phyloP scores from a whole-genome alignment of 2,797 vertebrate species.

The Lepidocolaptes lacrymiger region DNA sequence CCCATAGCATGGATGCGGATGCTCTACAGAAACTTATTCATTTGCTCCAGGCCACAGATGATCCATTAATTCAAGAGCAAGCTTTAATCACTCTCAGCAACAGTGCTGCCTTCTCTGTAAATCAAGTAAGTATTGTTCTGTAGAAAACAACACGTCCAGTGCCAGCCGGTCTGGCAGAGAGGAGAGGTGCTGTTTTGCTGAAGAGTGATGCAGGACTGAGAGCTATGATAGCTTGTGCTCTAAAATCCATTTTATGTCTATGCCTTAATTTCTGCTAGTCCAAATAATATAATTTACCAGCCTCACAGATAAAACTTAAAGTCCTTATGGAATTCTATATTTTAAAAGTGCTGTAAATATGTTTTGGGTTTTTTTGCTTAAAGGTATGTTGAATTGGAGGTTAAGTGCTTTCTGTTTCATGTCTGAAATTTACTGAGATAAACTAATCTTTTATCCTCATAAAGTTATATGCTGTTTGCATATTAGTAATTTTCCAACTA shows the following conservation, averaged over 20 bases:
- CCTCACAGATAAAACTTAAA: not conserved
- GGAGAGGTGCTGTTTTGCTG: not conserved
- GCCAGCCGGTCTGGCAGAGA: not conserved
- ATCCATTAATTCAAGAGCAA: constrained; percentile 80
- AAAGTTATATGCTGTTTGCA: not conserved
- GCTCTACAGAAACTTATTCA: constrained; percentile 87
- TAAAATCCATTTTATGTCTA: not conserved
- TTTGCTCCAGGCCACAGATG: constrained; percentile 81
- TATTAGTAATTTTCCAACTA: not conserved
- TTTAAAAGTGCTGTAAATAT: not conserved
- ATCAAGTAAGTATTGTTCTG: constrained; percentile 85
- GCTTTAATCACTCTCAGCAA: constrained; percentile 90
- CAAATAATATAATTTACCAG: not conserved
- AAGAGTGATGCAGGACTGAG: not conserved
- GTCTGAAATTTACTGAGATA: not conserved
- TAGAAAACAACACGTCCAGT: not conserved
- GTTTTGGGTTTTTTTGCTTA: not conserved
- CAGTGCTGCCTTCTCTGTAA: constrained; percentile 90
- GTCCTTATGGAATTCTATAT: not conserved
- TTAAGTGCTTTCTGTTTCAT: not conserved
- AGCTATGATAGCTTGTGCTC: not conserved
- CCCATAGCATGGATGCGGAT: constrained; percentile 78
- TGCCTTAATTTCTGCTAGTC: not conserved
- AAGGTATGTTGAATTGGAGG: not conserved
- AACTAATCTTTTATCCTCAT: not conserved